Percentiles rank a stretch among this genome's conserved stretches.
phyloP scores from a whole-genome alignment of 2,113 vertebrate species.

The Salvelinus fontinalis region DNA sequence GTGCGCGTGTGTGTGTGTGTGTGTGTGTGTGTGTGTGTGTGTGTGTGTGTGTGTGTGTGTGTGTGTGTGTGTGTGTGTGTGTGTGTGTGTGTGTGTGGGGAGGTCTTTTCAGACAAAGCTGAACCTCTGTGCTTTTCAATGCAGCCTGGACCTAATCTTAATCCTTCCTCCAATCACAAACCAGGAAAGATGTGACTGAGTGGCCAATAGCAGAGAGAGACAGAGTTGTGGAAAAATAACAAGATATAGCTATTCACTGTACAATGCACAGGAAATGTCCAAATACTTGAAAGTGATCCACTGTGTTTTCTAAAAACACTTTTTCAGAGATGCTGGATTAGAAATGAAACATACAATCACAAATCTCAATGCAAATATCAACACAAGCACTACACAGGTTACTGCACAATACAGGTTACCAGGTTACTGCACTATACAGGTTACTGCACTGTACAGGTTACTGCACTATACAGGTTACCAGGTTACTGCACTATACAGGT shows the following conservation, averaged over 20 bases:
- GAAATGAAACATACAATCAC: too few relatives aligned
- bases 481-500: too few relatives aligned
- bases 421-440: too few relatives aligned
- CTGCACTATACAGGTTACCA: too few relatives aligned
- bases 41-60: not conserved
- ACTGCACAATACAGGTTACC: too few relatives aligned
- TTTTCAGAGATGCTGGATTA: too few relatives aligned
- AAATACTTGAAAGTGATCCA: constrained; percentile 66
- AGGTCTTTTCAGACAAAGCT: constrained; percentile 66
- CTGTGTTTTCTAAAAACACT: constrained; percentile 17
- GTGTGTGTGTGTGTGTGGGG: not conserved
- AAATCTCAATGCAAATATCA: constrained; percentile 15
- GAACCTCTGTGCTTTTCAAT: constrained; percentile 68
- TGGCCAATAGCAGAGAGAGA: constrained; percentile 53
- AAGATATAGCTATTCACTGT: constrained; percentile 70
- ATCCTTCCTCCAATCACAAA: constrained; percentile 59
- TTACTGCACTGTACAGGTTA: too few relatives aligned
- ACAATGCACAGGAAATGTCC: constrained; percentile 59
- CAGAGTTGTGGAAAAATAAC: constrained; percentile 68
- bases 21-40: too few relatives aligned
- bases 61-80: not conserved
- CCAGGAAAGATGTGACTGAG: constrained; percentile 63
- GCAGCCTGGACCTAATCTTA: constrained; percentile 66
- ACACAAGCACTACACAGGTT: too few relatives aligned
- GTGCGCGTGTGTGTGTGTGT: too few relatives aligned